Conservation (phyloP, 2,797 vertebrate genomes). For the Mormyrus hasselquistii region DNA sequence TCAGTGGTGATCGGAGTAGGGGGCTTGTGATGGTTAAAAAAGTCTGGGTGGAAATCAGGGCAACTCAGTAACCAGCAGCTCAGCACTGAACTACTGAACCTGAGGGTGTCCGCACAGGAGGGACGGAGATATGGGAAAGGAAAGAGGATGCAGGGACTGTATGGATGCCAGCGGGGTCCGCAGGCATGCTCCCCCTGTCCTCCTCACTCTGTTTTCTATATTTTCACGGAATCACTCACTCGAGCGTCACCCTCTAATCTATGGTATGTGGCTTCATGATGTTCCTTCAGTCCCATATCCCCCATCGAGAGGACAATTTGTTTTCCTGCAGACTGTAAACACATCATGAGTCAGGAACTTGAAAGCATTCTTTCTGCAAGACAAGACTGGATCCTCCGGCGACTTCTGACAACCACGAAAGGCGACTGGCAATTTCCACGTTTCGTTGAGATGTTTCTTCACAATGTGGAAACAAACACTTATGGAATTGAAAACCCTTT, state of each 20-base stretch:
- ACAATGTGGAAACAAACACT: not conserved
- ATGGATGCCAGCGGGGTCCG: not conserved
- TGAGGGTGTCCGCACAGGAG: not conserved
- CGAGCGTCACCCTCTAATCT: not conserved
- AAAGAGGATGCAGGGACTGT: not conserved
- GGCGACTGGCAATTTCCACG: not conserved
- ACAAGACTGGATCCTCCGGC: not conserved
- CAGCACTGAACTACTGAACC: slow-evolving; percentile 12
- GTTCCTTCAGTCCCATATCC: slow-evolving; percentile 2
- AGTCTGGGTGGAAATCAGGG: not conserved
- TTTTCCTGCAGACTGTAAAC: slow-evolving; percentile 21
- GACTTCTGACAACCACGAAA: not conserved
- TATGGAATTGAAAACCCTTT: not conserved
- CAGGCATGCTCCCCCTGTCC: not conserved
- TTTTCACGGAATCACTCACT: slow-evolving; percentile 15
- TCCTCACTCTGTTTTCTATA: not conserved
- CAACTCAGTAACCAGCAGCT: not conserved
- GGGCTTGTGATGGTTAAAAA: not conserved
- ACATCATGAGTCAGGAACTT: slow-evolving; percentile 7
- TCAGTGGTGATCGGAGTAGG: not conserved
- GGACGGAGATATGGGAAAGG: not conserved
- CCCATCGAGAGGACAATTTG: not conserved
- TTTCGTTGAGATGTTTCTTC: not conserved
- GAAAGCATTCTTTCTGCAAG: slow-evolving; percentile 24
- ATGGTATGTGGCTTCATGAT: not conserved